These are phyloP conservation scores for Orchestia grillus DNA, from an alignment of 1,140 invertebrate species.

Conservation along the genomic window DNA sequence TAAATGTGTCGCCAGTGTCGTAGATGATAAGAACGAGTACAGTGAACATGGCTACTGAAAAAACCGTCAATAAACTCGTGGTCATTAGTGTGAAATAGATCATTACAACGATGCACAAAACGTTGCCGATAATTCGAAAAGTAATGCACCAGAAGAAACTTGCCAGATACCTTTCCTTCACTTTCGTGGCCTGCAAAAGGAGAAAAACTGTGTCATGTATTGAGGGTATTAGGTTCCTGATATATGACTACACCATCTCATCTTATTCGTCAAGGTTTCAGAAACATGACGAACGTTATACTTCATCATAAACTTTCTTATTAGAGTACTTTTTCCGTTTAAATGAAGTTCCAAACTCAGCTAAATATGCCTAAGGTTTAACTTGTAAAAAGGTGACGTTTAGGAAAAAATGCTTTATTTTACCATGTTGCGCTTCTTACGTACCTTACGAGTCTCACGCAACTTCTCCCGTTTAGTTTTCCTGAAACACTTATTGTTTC, in stretches of 20 bases:
- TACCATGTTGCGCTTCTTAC: no score
- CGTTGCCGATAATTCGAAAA: neutral
- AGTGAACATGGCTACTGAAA: neutral
- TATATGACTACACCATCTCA: neutral
- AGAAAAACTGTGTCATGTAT: neutral
- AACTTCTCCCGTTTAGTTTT: no score
- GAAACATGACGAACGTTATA: neutral
- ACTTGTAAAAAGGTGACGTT: no score
- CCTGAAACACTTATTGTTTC: no score
- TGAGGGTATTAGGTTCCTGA: neutral
- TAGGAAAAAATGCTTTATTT: no score
- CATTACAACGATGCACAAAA: neutral
- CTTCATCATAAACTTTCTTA: no score
- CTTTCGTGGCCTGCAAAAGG: neutral
- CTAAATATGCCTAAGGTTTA: no score
- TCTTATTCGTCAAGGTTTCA: neutral
- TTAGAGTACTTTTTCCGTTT: no score
- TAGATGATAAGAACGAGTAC: neutral
- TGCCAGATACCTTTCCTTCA: neutral
- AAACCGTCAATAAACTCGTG: neutral
- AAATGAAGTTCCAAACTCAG: no score
- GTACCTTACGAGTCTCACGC: no score
- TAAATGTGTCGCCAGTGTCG: neutral
- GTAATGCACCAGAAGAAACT: neutral
- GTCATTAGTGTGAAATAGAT: neutral